Base-by-base conservation (phyloP, 2,113 vertebrate species). In the Caloenas nicobarica region DNA sequence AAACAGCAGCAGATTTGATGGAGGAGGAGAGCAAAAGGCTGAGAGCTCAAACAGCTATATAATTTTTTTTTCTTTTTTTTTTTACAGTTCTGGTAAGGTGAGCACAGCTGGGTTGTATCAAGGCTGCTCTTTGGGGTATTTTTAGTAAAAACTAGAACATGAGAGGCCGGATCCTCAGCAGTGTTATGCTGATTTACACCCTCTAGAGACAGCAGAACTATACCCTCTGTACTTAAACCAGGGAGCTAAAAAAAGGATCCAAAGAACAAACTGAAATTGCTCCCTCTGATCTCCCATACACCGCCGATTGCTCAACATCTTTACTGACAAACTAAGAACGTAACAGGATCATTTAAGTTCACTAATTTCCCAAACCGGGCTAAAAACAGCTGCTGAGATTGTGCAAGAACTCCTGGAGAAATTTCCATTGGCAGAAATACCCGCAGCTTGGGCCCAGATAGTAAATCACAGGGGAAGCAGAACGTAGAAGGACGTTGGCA, bases 321-420 rank as follows among this genome's bases (percentile, higher is more conserved):
- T 95, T 86, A 81, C 97, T 97, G 97, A 97, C 97, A 97, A 87
- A 79, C 91, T 24, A 16, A 18, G 29, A 96, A 83, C 18, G 57
- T 91, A 93, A 95, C 93, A 97, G 96, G 97, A 98, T 98, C 97
- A 97, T 95, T 95, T 93, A 93, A 98, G 98, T 98, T 98, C 98
- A 98, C 96, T 97, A 83, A 97, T 97, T 98, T 98, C 97, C 97
- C 97, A 98, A 98, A 97, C 94, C 61, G 50, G 33, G 97, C 98
- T 98, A 97, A 97, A 98, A 97, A 98, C 97, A 98, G 98, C 98
- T 97, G 97, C 97, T 91, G 71, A 58, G 97, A 95, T 98, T 98
- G 95, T 95, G 95, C 93, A 98, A 98, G 91, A 96, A 23, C 94
- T 97, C 90, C 93, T 96, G 91, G 95, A 97, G 95, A 97, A 97